Conservation (phyloP, 2,888 invertebrate species). For the Dolichopus griseipennis region DNA sequence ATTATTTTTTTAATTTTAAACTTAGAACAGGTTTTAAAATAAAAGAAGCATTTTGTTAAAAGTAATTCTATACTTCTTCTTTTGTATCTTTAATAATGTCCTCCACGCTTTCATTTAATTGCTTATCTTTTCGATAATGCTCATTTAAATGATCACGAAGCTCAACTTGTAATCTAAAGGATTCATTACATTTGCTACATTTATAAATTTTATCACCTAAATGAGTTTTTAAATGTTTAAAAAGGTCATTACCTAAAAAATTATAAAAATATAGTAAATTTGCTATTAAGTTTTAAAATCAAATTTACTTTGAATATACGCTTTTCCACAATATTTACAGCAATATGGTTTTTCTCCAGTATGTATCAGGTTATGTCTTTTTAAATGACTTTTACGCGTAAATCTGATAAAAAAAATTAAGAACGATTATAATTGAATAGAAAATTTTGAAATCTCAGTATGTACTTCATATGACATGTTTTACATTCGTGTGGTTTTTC, state of each 20-base stretch:
- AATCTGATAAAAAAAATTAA: conserved; percentile 37
- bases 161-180: conserved; percentile 31
- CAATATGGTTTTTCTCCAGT: conserved; percentile 47
- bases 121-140: conserved; percentile 26
- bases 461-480: conserved; percentile 10
- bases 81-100: not conserved
- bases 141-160: conserved; percentile 28
- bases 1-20: no score
- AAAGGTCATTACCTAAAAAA: conserved; percentile 45
- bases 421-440: no score
- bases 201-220: conserved; percentile 50
- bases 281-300: no score
- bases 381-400: conserved; percentile 48
- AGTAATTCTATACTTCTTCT: no score
- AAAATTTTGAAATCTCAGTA: not conserved
- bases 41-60: no score
- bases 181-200: conserved; percentile 35
- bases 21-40: no score
- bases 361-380: conserved; percentile 50
- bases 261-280: no score
- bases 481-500: conserved; percentile 26
- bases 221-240: conserved; percentile 48
- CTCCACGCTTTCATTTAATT: not conserved
- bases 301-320: conserved; percentile 47
- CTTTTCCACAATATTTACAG: conserved; percentile 48